Conservation (phyloP, 2,888 invertebrate genomes). For the Spodoptera picta region DNA sequence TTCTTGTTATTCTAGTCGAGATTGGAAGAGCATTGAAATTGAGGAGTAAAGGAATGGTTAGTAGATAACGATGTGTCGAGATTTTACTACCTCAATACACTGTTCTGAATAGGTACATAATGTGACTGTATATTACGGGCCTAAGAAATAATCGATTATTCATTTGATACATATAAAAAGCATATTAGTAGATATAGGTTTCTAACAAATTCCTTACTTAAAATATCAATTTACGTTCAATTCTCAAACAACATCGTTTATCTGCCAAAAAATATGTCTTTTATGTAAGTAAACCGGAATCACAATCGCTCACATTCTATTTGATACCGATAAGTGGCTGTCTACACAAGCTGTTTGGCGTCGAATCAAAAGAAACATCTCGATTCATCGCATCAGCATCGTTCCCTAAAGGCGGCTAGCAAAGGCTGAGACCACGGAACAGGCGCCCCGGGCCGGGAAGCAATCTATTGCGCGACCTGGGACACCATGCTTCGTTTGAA, state of each 20-base stretch:
- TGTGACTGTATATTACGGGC: no score
- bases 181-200: no score
- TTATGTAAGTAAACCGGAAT: conserved; percentile 33
- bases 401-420: conserved; percentile 53
- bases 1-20: conserved; percentile 14
- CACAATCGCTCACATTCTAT: conserved; percentile 23
- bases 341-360: conserved; percentile 52
- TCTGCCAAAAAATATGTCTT: conserved; percentile 4
- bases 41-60: conserved; percentile 7
- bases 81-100: background rate
- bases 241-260: no score
- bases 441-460: conserved; percentile 61
- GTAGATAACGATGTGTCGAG: background rate
- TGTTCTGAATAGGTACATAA: background rate
- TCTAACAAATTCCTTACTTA: no score
- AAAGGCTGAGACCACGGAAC: conserved; percentile 53
- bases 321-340: conserved; percentile 42
- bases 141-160: no score
- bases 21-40: conserved; percentile 15
- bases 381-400: conserved; percentile 58
- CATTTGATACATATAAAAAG: no score
- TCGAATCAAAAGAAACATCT: conserved; percentile 62
- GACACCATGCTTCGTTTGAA: conserved; percentile 56
- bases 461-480: conserved; percentile 65
- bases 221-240: no score